Evolutionary conservation across 2,113 vertebrate genomes (phyloP), one percentile per base, ranked within the genome.

Genomic region (Tachysurus vachellii): DNA sequence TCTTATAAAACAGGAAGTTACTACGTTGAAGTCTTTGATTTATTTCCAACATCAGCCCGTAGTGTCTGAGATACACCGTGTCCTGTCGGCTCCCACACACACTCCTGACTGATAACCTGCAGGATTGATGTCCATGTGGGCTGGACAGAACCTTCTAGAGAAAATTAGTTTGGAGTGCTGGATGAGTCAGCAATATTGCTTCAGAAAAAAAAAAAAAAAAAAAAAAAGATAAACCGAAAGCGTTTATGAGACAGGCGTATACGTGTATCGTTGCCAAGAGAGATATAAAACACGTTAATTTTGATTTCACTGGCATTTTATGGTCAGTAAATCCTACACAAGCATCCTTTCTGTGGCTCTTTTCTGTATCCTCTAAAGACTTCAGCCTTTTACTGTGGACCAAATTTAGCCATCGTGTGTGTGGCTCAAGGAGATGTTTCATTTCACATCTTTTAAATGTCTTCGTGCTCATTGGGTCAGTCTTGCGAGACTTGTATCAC

Each of bases 281-380:
- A 44, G 56, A 81, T 11, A 61, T 81, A 44, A 81, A 81, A 61
- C 31, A 59, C 7, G 19, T 61, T 81, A 2, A 81, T 61, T 80
- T 81, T 81, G 56, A 61, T 81, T 61, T 61, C 31, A 81, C 36
- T 26, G 79, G 19, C 31, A 14, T 81, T 81, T 81, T 61, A 81
- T 19, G 12, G 56, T 61, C 77, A 80, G 79, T 81, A 81, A 61
- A 61, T 59, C 21, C 31, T 81, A 61, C 31, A 59, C 5, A 5
- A 59, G 10, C 54, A 44, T 11, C 21, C 12, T 23, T 61, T 31
- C 56, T 61, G 17, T 36, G 54, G 54, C 79, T 42, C 28, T 42
- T 73, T 68, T 42, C 71, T 54, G 13, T 8, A 36, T 80, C 54
- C 77, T 80, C 77, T 1, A 44, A 59, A 61, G 31, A 81, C 79